Percentiles rank a stretch among this genome's conserved stretches.
Evolutionary conservation across 37 sponge, comb jelly and placozoan genomes (phyloP).

Genomic region (Tethya wilhelma): DNA sequence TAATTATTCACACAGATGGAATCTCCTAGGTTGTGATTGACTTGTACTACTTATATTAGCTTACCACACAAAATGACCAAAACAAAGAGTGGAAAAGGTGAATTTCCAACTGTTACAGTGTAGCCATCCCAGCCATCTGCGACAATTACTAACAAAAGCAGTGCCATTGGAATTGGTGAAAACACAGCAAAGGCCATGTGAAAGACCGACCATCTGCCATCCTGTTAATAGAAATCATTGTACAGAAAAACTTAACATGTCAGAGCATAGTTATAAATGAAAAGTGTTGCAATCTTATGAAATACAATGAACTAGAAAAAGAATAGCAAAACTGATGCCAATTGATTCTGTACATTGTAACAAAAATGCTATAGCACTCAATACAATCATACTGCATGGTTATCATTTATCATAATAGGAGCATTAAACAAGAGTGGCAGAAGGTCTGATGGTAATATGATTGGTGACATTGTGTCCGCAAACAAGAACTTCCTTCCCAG

Average conservation of each 20-base stretch:
- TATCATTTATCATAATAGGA: too few species aligned
- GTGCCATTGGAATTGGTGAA: conserved; percentile 24
- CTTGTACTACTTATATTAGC: background rate
- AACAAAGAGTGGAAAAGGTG: conserved; percentile 16
- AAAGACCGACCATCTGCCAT: conserved; percentile 31
- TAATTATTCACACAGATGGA: background rate
- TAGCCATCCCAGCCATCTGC: conserved; percentile 62
- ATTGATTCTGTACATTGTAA: too few species aligned
- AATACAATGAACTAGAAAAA: too few species aligned
- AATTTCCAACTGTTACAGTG: conserved; percentile 28
- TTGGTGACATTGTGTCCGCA: too few species aligned
- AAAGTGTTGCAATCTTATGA: background rate
- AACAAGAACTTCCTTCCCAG: too few species aligned
- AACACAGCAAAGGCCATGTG: conserved; percentile 26
- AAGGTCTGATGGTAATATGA: too few species aligned
- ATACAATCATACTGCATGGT: too few species aligned
- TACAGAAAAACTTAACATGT: background rate
- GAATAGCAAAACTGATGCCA: too few species aligned
- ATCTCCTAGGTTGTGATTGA: background rate
- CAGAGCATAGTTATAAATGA: background rate
- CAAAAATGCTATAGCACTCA: too few species aligned
- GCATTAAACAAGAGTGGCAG: too few species aligned
- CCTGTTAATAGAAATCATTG: background rate
- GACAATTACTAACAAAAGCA: conserved; percentile 18
- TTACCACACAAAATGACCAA: conserved; percentile 24